Percentiles rank a stretch among this genome's conserved stretches.
These are phyloP conservation scores for Hybognathus amarus DNA, from an alignment of 2,797 vertebrate species.

Conservation along the genomic window DNA sequence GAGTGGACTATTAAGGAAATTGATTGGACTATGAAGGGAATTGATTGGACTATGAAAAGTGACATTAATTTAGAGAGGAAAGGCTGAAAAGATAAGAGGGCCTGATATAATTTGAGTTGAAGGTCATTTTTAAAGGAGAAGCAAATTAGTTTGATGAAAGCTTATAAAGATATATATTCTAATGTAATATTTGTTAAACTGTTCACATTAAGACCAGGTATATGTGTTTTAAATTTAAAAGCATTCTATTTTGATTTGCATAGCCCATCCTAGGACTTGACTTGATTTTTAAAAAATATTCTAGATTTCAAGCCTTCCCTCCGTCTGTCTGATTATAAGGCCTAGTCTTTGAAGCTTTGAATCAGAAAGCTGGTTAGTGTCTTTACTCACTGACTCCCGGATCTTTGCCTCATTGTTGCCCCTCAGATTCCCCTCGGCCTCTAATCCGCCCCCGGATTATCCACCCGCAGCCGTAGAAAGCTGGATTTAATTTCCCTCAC, in stretches of 20 bases:
- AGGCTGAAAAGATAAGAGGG: not conserved
- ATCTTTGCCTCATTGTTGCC: constrained; percentile 55
- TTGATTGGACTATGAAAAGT: not conserved
- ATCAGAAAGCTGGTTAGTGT: constrained; percentile 20
- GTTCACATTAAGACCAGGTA: no score
- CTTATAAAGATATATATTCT: not conserved
- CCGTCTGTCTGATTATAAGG: constrained; percentile 29
- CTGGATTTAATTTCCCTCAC: constrained; percentile 36
- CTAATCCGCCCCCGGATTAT: constrained; percentile 52
- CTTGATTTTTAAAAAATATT: not conserved
- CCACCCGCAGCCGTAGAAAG: constrained; percentile 24
- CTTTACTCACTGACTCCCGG: constrained; percentile 42
- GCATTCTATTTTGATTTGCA: not conserved
- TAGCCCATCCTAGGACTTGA: not conserved
- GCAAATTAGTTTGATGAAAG: not conserved
- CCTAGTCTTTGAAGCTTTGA: constrained; percentile 49
- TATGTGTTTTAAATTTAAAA: not conserved
- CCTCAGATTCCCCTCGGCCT: constrained; percentile 29
- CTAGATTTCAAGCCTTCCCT: constrained; percentile 8
- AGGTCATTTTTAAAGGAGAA: not conserved
- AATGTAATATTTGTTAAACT: not conserved
- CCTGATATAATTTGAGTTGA: not conserved
- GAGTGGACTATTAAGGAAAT: not conserved
- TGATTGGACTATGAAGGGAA: not conserved
- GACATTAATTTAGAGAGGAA: no score